phyloP scores from a whole-genome alignment of 35 echinoderm and acorn worm genomes.

The Chiridota heheva region DNA sequence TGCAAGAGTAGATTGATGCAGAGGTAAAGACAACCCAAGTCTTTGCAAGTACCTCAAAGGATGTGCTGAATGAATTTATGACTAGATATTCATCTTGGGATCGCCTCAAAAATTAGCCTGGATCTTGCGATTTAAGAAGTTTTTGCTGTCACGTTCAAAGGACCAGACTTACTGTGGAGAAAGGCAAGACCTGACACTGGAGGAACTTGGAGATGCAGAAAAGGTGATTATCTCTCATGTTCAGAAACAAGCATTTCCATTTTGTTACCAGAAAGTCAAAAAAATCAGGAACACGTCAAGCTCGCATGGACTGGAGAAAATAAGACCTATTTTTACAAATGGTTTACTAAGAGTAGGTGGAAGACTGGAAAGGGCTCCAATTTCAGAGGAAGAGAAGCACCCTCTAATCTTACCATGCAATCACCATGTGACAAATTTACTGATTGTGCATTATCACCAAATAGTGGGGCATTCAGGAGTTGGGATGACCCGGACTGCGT shows the following conservation, averaged over 20 bases:
- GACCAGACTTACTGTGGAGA: background rate
- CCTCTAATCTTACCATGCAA: background rate
- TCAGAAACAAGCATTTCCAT: slow-evolving; percentile 4
- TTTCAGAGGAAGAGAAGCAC: background rate
- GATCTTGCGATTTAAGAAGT: background rate
- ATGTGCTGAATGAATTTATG: background rate
- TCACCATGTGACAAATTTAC: slow-evolving; percentile 24
- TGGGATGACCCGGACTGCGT: slow-evolving; percentile 32
- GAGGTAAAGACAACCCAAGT: too few relatives aligned
- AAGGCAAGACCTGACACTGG: background rate
- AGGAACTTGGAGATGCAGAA: slow-evolving; percentile 25
- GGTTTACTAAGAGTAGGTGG: slow-evolving; percentile 38
- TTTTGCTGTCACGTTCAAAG: background rate
- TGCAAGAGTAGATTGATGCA: too few relatives aligned
- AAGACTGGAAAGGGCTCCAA: slow-evolving; percentile 21
- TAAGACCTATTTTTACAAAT: slow-evolving; percentile 6
- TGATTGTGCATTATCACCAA: slow-evolving; percentile 22
- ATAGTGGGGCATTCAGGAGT: slow-evolving; percentile 13
- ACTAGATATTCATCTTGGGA: background rate
- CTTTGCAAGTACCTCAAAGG: background rate
- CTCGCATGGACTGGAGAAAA: background rate
- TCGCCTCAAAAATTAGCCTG: background rate
- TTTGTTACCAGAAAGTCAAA: too few relatives aligned
- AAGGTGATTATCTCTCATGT: slow-evolving; percentile 12
- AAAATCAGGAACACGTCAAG: background rate